phyloP scores from a whole-genome alignment of 2,797 vertebrate species.

The Aldrovandia affinis region DNA sequence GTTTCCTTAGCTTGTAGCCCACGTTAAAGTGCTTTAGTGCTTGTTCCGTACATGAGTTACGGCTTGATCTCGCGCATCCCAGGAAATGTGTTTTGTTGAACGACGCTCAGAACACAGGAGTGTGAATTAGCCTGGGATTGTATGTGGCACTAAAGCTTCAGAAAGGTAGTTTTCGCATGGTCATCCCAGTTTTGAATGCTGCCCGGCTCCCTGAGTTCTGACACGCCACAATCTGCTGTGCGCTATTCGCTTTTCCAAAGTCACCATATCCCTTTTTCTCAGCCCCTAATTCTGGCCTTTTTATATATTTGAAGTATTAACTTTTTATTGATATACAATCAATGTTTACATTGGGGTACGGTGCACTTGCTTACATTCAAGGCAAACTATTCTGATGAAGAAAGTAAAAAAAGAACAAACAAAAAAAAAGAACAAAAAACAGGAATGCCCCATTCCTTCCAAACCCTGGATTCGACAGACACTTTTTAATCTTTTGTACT shows the following conservation, averaged over 20 bases:
- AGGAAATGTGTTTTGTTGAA: background rate
- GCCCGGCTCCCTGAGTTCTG: background rate
- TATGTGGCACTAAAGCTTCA: slow-evolving; percentile 14
- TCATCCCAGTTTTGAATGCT: background rate
- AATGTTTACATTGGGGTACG: slow-evolving; percentile 66
- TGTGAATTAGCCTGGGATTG: background rate
- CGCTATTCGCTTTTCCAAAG: background rate
- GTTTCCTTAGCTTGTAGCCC: background rate
- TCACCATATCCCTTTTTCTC: background rate
- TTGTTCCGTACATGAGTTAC: slow-evolving; percentile 17
- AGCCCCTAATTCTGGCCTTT: background rate
- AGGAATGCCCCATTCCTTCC: slow-evolving; percentile 43
- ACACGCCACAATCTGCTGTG: slow-evolving; percentile 4
- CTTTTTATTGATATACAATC: slow-evolving; percentile 54
- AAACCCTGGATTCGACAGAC: slow-evolving; percentile 62
- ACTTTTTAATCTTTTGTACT: slow-evolving; percentile 52
- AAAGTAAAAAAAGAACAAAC: slow-evolving; percentile 37
- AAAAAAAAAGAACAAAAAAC: slow-evolving; percentile 32
- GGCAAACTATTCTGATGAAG: slow-evolving; percentile 47
- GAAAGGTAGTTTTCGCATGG: background rate
- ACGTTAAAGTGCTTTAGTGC: slow-evolving; percentile 29
- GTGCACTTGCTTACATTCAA: slow-evolving; percentile 11
- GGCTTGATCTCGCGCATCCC: slow-evolving; percentile 6
- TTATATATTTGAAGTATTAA: slow-evolving; percentile 32
- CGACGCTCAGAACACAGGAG: background rate